A percentile compares a stretch with the other conserved stretches of the same genome.
Evolutionary conservation across 2,797 vertebrate species (phyloP).

Genomic region (Lemur catta): DNA sequence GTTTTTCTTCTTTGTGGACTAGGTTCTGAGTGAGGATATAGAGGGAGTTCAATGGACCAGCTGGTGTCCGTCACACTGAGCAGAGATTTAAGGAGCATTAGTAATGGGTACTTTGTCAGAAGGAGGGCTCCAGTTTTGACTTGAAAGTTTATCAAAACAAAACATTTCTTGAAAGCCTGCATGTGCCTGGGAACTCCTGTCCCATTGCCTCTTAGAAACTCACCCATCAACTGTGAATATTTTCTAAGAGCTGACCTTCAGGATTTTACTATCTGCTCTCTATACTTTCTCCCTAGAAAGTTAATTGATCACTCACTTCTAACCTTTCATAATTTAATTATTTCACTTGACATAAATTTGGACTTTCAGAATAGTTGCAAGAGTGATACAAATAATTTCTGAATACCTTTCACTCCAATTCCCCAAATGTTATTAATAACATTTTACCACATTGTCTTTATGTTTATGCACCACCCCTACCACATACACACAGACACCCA

Average conservation of each 20-base stretch:
- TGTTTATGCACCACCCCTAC: background rate
- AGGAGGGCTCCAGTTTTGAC: background rate
- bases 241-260: background rate
- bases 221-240: background rate
- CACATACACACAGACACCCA: background rate
- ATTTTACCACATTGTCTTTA: slow-evolving; percentile 24
- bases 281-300: background rate
- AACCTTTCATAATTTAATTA: background rate
- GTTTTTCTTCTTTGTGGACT: background rate
- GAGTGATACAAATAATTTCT: slow-evolving; percentile 22
- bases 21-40: background rate
- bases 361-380: background rate
- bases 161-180: background rate
- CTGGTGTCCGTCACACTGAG: background rate
- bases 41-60: background rate
- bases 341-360: slow-evolving; percentile 18
- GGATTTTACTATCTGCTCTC: background rate
- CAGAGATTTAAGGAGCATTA: background rate
- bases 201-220: background rate
- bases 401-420: background rate
- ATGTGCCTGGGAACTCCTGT: background rate
- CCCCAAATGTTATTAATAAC: background rate
- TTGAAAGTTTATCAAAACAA: slow-evolving; percentile 6
- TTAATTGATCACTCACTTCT: background rate
- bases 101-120: background rate